These are phyloP conservation scores for Sclerodermus sp. DNA, from an alignment of 2,888 invertebrate species.

Conservation along the genomic window DNA sequence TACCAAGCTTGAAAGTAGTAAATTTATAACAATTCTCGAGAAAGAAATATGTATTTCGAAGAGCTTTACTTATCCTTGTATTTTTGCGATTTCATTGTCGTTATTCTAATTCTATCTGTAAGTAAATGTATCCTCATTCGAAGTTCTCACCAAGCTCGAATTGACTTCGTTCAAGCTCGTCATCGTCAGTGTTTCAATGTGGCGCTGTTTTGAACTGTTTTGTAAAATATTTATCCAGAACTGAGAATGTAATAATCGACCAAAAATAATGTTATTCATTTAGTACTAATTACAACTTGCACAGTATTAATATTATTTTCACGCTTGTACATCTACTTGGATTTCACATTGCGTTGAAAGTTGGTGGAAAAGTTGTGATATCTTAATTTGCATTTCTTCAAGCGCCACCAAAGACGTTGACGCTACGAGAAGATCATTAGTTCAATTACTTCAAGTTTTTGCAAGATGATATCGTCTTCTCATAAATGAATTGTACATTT, in stretches of 20 bases:
- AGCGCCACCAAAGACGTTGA: conserved; percentile 22
- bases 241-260: neutral
- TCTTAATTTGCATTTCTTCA: conserved; percentile 9
- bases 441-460: too few relatives aligned
- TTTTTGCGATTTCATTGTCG: too few relatives aligned
- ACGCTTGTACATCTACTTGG: neutral
- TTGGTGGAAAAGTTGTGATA: neutral
- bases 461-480: too few relatives aligned
- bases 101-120: too few relatives aligned
- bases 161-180: conserved; percentile 4
- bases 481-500: too few relatives aligned
- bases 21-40: too few relatives aligned
- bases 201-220: conserved; percentile 10
- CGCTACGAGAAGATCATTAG: conserved; percentile 6
- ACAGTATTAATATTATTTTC: conserved; percentile 15
- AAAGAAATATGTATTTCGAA: too few relatives aligned
- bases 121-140: too few relatives aligned
- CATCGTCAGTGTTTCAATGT: conserved; percentile 16
- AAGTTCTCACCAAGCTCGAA: too few relatives aligned
- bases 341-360: too few relatives aligned
- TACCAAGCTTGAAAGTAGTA: too few relatives aligned
- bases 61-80: too few relatives aligned
- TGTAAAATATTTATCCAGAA: neutral
- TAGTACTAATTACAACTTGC: conserved; percentile 7
- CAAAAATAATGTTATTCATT: neutral